These are phyloP conservation scores for Coreius guichenoti DNA, from an alignment of 2,797 vertebrate genomes.

Conservation along the genomic window DNA sequence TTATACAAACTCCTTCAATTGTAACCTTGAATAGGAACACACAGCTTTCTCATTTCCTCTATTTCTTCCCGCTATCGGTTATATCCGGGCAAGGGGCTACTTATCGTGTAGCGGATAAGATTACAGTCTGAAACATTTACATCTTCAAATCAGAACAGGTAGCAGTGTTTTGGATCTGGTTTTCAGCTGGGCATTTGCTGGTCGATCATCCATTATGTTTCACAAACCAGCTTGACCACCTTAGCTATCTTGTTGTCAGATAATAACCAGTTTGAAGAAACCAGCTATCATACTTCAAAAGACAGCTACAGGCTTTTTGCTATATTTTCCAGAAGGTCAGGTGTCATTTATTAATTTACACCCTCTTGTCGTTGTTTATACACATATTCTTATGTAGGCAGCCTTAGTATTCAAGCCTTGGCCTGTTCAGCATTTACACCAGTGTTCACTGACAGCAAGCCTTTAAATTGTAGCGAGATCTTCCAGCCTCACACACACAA, in stretches of 20 bases:
- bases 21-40: slow-evolving; percentile 21
- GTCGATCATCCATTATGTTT: background rate
- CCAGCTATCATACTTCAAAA: background rate
- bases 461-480: slow-evolving; percentile 40
- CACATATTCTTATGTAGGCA: slow-evolving; percentile 16
- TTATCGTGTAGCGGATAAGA: slow-evolving; percentile 69
- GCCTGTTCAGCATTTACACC: background rate
- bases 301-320: background rate
- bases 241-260: background rate
- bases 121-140: slow-evolving; percentile 62
- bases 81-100: slow-evolving; percentile 55
- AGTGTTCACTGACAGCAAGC: slow-evolving; percentile 14
- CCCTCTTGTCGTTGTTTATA: slow-evolving; percentile 29
- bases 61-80: slow-evolving; percentile 55
- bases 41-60: slow-evolving; percentile 33
- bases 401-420: slow-evolving; percentile 3
- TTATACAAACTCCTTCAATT: slow-evolving; percentile 24
- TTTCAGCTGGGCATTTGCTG: background rate
- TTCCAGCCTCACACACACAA: slow-evolving; percentile 42
- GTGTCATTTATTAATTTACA: slow-evolving; percentile 45
- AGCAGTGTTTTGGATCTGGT: background rate
- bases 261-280: background rate
- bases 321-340: slow-evolving; percentile 12
- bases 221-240: background rate
- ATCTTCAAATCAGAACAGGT: slow-evolving; percentile 4